Evolutionary conservation across 2,797 vertebrate species (phyloP).

Genomic region (Chloroceryle amazona): DNA sequence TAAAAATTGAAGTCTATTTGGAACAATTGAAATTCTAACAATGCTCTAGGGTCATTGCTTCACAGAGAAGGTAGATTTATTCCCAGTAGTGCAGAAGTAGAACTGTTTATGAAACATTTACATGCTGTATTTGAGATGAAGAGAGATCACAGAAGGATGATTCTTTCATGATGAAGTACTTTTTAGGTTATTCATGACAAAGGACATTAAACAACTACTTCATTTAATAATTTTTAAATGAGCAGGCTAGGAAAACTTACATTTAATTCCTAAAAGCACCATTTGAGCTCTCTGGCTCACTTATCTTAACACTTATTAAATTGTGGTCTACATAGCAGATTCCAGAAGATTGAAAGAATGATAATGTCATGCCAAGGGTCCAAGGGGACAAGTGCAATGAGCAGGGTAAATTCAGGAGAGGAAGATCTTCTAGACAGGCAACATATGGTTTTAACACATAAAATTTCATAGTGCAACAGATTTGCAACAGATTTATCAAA

Average conservation of each 20-base stretch:
- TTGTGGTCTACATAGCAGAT: background rate
- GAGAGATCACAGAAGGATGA: background rate
- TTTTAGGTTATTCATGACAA: background rate
- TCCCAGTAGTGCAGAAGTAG: background rate
- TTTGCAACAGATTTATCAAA: constrained; percentile 26
- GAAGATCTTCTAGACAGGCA: background rate
- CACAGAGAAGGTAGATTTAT: background rate
- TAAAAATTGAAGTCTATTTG: background rate
- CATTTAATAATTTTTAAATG: background rate
- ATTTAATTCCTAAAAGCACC: background rate
- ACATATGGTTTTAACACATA: background rate
- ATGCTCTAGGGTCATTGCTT: background rate
- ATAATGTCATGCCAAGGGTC: background rate
- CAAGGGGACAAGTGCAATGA: background rate
- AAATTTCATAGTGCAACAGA: background rate
- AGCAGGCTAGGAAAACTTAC: background rate
- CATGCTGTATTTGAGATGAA: background rate
- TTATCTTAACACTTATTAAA: background rate
- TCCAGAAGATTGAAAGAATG: background rate
- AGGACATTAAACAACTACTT: background rate
- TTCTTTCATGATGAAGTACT: background rate
- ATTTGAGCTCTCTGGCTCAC: background rate
- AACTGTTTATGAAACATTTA: background rate
- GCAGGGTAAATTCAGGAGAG: background rate
- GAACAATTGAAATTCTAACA: background rate